These are phyloP conservation scores for Xenotilapia leptura DNA, from an alignment of 2,113 vertebrate genomes.

Conservation along the genomic window DNA sequence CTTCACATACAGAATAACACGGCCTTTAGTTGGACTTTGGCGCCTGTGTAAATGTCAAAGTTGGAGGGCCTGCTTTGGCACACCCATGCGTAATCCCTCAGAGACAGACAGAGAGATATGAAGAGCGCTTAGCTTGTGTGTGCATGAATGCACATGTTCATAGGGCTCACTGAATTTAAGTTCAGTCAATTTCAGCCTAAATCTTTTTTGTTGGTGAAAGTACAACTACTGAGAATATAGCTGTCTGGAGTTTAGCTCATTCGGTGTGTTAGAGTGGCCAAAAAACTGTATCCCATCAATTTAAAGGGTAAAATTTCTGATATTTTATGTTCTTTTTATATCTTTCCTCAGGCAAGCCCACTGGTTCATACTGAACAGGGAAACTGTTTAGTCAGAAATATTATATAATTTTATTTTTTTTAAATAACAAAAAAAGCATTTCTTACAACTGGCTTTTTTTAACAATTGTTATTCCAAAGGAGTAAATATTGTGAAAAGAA, in stretches of 20 bases:
- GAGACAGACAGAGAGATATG: background rate
- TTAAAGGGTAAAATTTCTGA: background rate
- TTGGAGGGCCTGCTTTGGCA: background rate
- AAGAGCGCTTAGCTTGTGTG: background rate
- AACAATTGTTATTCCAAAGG: background rate
- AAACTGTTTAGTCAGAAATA: background rate
- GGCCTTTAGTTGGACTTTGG: constrained; percentile 22
- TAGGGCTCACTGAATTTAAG: background rate
- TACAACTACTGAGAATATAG: background rate
- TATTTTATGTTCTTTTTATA: background rate
- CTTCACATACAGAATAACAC: constrained; percentile 11
- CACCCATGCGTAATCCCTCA: background rate
- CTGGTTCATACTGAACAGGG: background rate
- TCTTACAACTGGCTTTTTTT: background rate
- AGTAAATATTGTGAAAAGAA: background rate
- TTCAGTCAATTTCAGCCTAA: background rate
- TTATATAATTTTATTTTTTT: background rate
- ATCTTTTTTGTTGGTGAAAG: background rate
- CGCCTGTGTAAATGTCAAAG: constrained; percentile 43
- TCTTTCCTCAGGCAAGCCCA: background rate
- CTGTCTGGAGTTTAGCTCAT: background rate
- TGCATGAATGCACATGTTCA: background rate
- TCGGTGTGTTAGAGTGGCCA: background rate
- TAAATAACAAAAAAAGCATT: background rate
- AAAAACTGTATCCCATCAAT: background rate